Base-by-base conservation (phyloP, 1,140 invertebrate genomes). In the Ips typographus region DNA sequence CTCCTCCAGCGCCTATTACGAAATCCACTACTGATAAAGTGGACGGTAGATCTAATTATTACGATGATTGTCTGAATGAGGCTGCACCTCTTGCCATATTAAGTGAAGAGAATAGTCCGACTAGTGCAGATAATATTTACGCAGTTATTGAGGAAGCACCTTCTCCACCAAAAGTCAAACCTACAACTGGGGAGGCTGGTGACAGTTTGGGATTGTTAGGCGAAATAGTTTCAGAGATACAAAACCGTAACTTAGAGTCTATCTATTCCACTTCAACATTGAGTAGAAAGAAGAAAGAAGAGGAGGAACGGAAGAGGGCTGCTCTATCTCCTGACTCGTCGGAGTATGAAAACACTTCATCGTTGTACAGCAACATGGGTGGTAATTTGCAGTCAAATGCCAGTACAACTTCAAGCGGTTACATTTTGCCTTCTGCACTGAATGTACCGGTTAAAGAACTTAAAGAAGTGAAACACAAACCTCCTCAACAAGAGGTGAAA, bases 161-260 rank as follows among this genome's bases (percentile, higher is more conserved):
- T 1, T 84, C 64, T 80, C 83, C 0, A 76, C 77, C 73, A 71
- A 82, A 49, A 73, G 76, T 2, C 1, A 68, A 58, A 82, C 82
- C 66, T 39, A 22, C 22, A 22, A 73, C 62, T 72, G 82, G 83
- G 2, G 82, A 82, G 22, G 85, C 83, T 74, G 80, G 82, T 4
- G 87, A 89, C 49, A 87, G 85, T 61, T 85, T 89, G 80, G 90
- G 91, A 1, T 78, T 94, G 4, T 77, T 94, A 0, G 90, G 90
- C 2, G 93, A 94, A 79, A 94, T 94, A 58, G 92, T 94, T 0
- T 90, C 88, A 6, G 93, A 94, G 80, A 93, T 95, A 59, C 90
- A 93, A 72, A 91, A 90, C 70, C 82, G 91, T 22, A 93, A 94
- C 77, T 88, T 90, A 8, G 91, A 94, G 71, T 94, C 92, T 0